A percentile compares a stretch with the other conserved stretches of the same genome.
Conservation (phyloP, 1,140 invertebrate genomes). For the Lethrus apterus region DNA sequence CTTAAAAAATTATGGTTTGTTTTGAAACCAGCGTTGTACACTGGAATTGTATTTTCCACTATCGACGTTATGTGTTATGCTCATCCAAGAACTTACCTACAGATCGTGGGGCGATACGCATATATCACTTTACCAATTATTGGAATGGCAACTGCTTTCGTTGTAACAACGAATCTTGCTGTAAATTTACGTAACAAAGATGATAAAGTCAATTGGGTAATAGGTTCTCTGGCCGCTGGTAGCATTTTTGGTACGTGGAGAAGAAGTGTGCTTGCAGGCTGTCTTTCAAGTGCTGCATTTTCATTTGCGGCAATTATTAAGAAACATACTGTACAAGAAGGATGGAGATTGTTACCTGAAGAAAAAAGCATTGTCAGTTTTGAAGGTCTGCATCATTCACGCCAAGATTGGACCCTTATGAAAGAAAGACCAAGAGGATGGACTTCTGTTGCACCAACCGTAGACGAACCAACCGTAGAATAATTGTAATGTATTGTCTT, state of each 20-base stretch:
- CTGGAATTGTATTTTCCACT: slow-evolving; percentile 44
- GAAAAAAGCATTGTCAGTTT: slow-evolving; percentile 17
- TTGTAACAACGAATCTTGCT: slow-evolving; percentile 49
- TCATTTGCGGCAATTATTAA: slow-evolving; percentile 46
- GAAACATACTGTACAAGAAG: slow-evolving; percentile 48
- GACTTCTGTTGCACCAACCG: too few species aligned
- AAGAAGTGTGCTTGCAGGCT: slow-evolving; percentile 36
- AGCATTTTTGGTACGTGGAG: slow-evolving; percentile 50
- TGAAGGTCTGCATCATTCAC: background rate
- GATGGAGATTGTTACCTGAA: slow-evolving; percentile 46
- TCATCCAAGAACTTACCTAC: slow-evolving; percentile 47
- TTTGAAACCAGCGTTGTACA: slow-evolving; percentile 47
- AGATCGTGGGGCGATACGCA: slow-evolving; percentile 44
- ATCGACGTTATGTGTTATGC: slow-evolving; percentile 52
- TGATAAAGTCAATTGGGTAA: slow-evolving; percentile 53
- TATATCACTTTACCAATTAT: slow-evolving; percentile 52
- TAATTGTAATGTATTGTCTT: background rate
- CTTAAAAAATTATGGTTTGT: slow-evolving; percentile 54
- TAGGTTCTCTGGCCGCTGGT: slow-evolving; percentile 52
- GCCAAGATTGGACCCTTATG: slow-evolving; percentile 39
- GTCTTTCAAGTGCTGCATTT: slow-evolving; percentile 25
- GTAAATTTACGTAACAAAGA: slow-evolving; percentile 57
- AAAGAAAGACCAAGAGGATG: slow-evolving; percentile 32
- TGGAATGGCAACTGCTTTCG: slow-evolving; percentile 57
- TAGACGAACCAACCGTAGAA: background rate